Percentiles rank a stretch among this genome's conserved stretches.
Evolutionary conservation across 2,797 vertebrate species (phyloP).

Genomic region (Coreius guichenoti): DNA sequence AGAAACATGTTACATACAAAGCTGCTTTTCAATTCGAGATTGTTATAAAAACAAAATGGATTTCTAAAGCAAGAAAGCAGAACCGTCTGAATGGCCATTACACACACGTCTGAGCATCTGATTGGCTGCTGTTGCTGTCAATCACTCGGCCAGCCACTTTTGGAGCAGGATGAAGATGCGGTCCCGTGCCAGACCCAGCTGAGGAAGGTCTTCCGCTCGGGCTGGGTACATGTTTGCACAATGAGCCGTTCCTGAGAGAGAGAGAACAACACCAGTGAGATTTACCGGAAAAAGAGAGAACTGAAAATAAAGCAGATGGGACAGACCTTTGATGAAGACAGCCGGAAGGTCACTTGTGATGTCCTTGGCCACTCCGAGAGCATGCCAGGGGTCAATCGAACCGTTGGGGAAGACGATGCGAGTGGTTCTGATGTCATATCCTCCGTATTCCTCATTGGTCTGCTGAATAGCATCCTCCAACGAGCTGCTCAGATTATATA

Average conservation of each 20-base stretch:
- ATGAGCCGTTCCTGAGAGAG: slow-evolving; percentile 76
- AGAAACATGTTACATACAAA: slow-evolving; percentile 12
- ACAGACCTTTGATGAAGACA: slow-evolving; percentile 74
- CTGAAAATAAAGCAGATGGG: background rate
- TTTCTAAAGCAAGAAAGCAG: background rate
- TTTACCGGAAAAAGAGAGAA: slow-evolving; percentile 5
- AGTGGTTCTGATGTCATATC: slow-evolving; percentile 67
- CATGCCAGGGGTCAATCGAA: slow-evolving; percentile 78
- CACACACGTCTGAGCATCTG: background rate
- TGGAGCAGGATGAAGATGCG: slow-evolving; percentile 73
- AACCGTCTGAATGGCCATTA: background rate
- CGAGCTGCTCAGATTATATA: slow-evolving; percentile 72
- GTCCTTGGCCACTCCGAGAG: slow-evolving; percentile 73
- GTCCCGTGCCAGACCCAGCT: slow-evolving; percentile 72
- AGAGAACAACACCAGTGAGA: background rate
- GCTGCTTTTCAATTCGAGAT: background rate
- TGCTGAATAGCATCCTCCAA: slow-evolving; percentile 66
- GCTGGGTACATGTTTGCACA: slow-evolving; percentile 83
- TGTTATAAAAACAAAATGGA: background rate
- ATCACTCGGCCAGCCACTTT: slow-evolving; percentile 59
- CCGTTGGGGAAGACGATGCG: slow-evolving; percentile 77
- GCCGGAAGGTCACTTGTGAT: slow-evolving; percentile 71
- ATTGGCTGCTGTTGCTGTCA: slow-evolving; percentile 32
- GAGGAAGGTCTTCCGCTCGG: slow-evolving; percentile 69
- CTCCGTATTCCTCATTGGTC: slow-evolving; percentile 74